Conservation (phyloP, 2,113 vertebrate genomes). For the Misgurnus anguillicaudatus region DNA sequence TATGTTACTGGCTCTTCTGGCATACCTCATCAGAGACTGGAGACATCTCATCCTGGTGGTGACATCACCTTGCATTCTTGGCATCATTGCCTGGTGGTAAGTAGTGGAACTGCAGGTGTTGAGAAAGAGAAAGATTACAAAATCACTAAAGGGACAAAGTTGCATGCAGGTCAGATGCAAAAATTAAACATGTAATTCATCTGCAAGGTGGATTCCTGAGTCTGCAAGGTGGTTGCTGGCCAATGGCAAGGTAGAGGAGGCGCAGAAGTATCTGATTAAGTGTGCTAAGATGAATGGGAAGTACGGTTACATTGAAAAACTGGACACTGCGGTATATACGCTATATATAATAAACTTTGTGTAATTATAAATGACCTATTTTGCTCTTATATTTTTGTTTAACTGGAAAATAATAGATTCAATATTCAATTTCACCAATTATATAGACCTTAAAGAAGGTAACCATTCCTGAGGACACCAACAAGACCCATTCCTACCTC, state of each 20-base stretch:
- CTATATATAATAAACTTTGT: background rate
- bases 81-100: constrained; percentile 81
- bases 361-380: background rate
- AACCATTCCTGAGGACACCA: constrained; percentile 39
- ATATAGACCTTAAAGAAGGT: constrained; percentile 62
- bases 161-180: no score
- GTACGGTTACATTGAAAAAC: background rate
- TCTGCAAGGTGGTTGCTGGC: constrained; percentile 68
- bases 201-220: constrained; percentile 69
- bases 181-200: no score
- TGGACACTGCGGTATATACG: constrained; percentile 59
- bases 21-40: constrained; percentile 82
- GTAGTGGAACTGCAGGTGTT: constrained; percentile 41
- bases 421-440: background rate
- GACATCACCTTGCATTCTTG: constrained; percentile 76
- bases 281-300: constrained; percentile 64
- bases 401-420: background rate
- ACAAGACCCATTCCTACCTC: constrained; percentile 69
- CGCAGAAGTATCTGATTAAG: constrained; percentile 57
- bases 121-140: no score
- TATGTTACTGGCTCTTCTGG: constrained; percentile 78
- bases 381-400: background rate
- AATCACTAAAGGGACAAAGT: no score
- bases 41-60: constrained; percentile 77
- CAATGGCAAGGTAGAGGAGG: constrained; percentile 60